Conservation (phyloP, 2,888 invertebrate species). For the Gryllus longicercus region DNA sequence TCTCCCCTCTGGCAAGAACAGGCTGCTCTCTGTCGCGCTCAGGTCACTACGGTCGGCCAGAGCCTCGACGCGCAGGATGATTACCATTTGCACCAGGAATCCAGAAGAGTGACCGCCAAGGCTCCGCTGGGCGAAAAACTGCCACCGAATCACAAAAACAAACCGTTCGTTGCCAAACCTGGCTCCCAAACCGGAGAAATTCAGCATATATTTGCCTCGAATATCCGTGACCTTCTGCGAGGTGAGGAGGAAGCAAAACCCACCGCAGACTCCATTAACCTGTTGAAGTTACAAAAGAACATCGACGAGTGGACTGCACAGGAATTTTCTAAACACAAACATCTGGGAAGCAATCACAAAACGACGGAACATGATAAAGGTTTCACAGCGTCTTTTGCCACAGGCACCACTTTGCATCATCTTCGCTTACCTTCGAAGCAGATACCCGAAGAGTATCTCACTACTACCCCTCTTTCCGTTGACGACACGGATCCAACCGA, state of each 20-base stretch:
- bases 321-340: conserved; percentile 59
- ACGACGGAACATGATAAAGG: conserved; percentile 20
- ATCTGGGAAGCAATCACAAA: conserved; percentile 42
- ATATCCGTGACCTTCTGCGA: conserved; percentile 53
- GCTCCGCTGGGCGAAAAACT: conserved; percentile 48
- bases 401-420: conserved; percentile 28
- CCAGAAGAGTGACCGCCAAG: conserved; percentile 40
- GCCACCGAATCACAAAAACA: conserved; percentile 11
- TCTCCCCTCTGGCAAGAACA: background rate
- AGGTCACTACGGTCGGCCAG: background rate
- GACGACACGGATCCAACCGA: conserved; percentile 30
- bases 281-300: conserved; percentile 71
- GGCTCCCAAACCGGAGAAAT: conserved; percentile 28
- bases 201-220: conserved; percentile 47
- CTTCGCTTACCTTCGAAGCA: conserved; percentile 63
- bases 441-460: conserved; percentile 73
- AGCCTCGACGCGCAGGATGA: conserved; percentile 32
- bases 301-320: conserved; percentile 83
- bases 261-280: conserved; percentile 58
- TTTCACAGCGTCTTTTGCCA: conserved; percentile 20
- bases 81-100: conserved; percentile 43
- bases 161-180: conserved; percentile 19
- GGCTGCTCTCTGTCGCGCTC: background rate
- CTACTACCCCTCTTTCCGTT: conserved; percentile 51
- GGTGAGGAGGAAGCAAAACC: conserved; percentile 45